A percentile compares a stretch with the other conserved stretches of the same genome.
Conservation (phyloP, 2,797 vertebrate species). For the Pseudomugil gertrudae region DNA sequence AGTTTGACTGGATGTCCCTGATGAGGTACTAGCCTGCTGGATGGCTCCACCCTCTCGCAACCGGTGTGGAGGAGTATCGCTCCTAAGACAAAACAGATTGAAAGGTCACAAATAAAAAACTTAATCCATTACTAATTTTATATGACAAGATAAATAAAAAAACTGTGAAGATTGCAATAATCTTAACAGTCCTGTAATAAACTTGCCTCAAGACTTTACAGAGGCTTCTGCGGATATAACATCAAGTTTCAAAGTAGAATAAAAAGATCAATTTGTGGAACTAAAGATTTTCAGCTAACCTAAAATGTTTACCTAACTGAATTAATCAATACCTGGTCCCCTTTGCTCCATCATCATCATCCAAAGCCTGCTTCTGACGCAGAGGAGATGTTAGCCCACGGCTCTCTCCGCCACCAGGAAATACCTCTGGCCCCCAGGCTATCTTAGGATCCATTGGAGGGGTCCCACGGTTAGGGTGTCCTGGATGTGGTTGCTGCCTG, state of each 20-base stretch:
- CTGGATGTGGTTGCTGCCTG: slow-evolving; percentile 83
- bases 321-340: slow-evolving; percentile 81
- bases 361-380: slow-evolving; percentile 84
- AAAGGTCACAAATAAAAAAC: background rate
- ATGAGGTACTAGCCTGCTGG: slow-evolving; percentile 77
- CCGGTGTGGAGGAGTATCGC: slow-evolving; percentile 89
- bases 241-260: background rate
- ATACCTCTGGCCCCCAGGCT: slow-evolving; percentile 90
- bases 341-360: slow-evolving; percentile 89
- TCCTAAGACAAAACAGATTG: slow-evolving; percentile 74
- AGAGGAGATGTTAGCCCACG: slow-evolving; percentile 85
- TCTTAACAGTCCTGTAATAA: background rate
- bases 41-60: slow-evolving; percentile 81
- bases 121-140: background rate
- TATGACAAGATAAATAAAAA: background rate
- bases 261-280: background rate
- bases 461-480: slow-evolving; percentile 86
- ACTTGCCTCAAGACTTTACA: background rate
- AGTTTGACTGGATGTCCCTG: slow-evolving; percentile 80
- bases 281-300: background rate
- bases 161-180: background rate
- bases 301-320: background rate
- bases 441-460: slow-evolving; percentile 92
- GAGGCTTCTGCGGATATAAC: background rate
- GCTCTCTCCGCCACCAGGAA: slow-evolving; percentile 80